Evolutionary conservation across 2,888 invertebrate genomes (phyloP).

Genomic region (Harpalus rubripes): DNA sequence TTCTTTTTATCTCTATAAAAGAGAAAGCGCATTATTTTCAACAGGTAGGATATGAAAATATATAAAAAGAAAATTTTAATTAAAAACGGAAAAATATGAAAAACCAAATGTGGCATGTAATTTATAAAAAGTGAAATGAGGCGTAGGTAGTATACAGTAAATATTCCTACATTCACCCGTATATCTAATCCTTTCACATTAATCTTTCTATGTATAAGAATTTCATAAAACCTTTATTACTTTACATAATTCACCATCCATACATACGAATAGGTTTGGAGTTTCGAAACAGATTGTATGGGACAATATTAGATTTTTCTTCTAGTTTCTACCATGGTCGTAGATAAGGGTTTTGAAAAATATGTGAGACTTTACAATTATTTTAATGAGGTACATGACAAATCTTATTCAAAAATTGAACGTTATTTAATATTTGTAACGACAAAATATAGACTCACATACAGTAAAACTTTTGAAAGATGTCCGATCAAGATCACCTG

Average conservation of each 20-base stretch:
- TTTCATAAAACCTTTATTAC: conserved; percentile 38
- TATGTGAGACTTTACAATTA: too few relatives aligned
- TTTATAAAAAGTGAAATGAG: neutral
- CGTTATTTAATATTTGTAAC: too few relatives aligned
- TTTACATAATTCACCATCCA: conserved; percentile 29
- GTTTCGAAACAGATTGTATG: conserved; percentile 21
- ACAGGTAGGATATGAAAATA: neutral
- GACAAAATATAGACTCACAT: too few relatives aligned
- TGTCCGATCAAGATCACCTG: too few relatives aligned
- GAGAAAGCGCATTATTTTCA: neutral
- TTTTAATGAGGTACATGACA: too few relatives aligned
- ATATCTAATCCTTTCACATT: conserved; percentile 25
- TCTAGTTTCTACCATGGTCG: too few relatives aligned
- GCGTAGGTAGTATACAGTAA: neutral
- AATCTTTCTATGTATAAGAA: conserved; percentile 15
- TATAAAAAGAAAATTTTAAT: neutral
- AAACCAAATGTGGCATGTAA: neutral
- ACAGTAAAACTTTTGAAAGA: too few relatives aligned
- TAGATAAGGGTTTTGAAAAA: too few relatives aligned
- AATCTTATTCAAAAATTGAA: too few relatives aligned
- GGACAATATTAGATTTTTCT: too few relatives aligned
- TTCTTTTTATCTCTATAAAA: neutral
- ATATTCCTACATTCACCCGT: neutral
- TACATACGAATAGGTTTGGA: neutral
- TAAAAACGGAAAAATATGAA: neutral